A percentile compares a stretch with the other conserved stretches of the same genome.
phyloP scores from a whole-genome alignment of 1,140 invertebrate species.

The Drosophila tropicalis region DNA sequence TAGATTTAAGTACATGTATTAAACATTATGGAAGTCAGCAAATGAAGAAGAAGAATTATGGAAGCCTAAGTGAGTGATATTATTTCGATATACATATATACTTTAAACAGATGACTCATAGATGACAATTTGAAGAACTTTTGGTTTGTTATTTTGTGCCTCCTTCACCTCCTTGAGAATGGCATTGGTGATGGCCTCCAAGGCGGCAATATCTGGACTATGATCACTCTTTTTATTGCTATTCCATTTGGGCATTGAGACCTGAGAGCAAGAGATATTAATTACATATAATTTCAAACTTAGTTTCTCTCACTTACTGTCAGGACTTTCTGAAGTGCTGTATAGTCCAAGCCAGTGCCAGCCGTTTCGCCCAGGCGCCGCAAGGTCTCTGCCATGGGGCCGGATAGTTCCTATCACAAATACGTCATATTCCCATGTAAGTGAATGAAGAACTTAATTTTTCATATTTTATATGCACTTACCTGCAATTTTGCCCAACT shows the following conservation, averaged over 20 bases:
- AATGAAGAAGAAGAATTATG: conserved; percentile 21
- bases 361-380: conserved; percentile 89
- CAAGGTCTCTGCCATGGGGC: conserved; percentile 91
- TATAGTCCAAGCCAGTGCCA: conserved; percentile 86
- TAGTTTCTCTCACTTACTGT: conserved; percentile 83
- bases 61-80: conserved; percentile 58
- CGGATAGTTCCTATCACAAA: conserved; percentile 87
- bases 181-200: conserved; percentile 89
- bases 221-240: conserved; percentile 82
- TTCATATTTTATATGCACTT: not conserved
- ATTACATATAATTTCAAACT: not conserved
- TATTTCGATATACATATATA: conserved; percentile 28
- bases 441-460: not conserved
- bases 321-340: conserved; percentile 87
- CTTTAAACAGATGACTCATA: conserved; percentile 90
- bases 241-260: conserved; percentile 85
- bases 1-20: conserved; percentile 47
- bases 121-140: conserved; percentile 92
- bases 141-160: conserved; percentile 83
- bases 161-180: conserved; percentile 85
- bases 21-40: conserved; percentile 57
- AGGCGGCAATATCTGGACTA: conserved; percentile 88
- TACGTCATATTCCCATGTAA: not conserved
- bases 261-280: conserved; percentile 51
- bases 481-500: conserved; percentile 90